Evolutionary conservation across 2,797 vertebrate genomes (phyloP), one percentile per base, ranked within the genome.

Genomic region (Gymnocypris eckloni): DNA sequence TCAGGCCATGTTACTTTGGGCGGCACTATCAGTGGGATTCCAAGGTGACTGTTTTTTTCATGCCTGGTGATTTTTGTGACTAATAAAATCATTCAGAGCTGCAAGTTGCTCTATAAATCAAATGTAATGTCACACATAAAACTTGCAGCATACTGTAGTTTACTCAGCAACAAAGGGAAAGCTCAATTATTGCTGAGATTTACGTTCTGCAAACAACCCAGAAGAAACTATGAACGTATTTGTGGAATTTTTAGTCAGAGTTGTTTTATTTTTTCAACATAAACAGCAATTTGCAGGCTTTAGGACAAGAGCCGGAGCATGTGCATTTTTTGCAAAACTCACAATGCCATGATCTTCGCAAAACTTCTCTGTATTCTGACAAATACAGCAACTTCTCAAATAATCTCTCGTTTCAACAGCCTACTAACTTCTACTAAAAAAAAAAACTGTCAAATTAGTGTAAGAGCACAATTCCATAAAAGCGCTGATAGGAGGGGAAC

Each of bases 91-190:
- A 61, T 79, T 79, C 39, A 79, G 76, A 41, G 54, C 54, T 4
- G 22, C 39, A 43, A 79, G 56, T 79, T 61, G 56, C 54, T 25
- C 76, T 61, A 79, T 79, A 79, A 61, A 61, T 79, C 76, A 43
- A 79, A 61, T 1, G 2, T 61, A 61, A 79, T 79, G 76, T 61
- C 0, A 5, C 54, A 61, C 39, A 61, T 61, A 79, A 79, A 79
- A 61, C 20, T 25, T 25, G 8, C 76, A 61, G 54, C 76, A 61
- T 79, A 18, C 2, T 43, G 76, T 61, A 79, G 76, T 79, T 61
- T 61, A 28, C 76, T 61, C 37, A 25, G 54, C 76, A 43, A 16
- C 56, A 61, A 79, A 43, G 54, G 4, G 6, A n/a, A 56, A 77
- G 33, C 75, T n/a, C 18, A 56, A 22, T 18, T 79, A 61, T 61